These are phyloP conservation scores for Exocentrus adspersus DNA, from an alignment of 2,888 invertebrate genomes.

Conservation along the genomic window DNA sequence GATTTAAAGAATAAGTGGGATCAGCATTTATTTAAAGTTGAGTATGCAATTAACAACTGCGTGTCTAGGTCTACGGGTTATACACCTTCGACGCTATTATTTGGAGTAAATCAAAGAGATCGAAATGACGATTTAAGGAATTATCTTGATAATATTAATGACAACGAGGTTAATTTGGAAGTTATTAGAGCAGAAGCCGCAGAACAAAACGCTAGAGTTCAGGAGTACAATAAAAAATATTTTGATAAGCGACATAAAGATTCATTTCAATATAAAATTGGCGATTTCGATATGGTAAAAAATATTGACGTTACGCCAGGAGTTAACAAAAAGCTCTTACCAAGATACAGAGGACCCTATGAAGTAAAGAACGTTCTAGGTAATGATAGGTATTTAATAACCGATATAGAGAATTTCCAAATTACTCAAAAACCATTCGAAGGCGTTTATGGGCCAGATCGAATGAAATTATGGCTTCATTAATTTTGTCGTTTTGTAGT, in stretches of 20 bases:
- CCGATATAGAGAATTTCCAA: too few relatives aligned
- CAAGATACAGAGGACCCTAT: too few relatives aligned
- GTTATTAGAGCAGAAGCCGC: conserved; percentile 4
- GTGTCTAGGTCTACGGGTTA: conserved; percentile 13
- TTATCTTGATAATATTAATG: conserved; percentile 1
- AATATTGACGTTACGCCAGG: too few relatives aligned
- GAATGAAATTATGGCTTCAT: too few relatives aligned
- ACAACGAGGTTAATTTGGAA: not conserved
- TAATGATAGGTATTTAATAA: too few relatives aligned
- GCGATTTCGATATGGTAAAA: too few relatives aligned
- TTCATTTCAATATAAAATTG: too few relatives aligned
- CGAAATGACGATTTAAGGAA: conserved; percentile 12
- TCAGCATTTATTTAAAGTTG: conserved; percentile 18
- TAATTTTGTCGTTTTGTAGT: too few relatives aligned
- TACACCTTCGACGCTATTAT: conserved; percentile 9
- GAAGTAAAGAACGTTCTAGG: too few relatives aligned
- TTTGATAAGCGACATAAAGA: conserved; percentile 22
- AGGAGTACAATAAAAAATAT: conserved; percentile 21
- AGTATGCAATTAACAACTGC: conserved; percentile 27
- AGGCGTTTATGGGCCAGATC: too few relatives aligned
- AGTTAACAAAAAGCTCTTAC: too few relatives aligned
- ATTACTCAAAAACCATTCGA: too few relatives aligned
- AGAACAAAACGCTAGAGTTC: conserved; percentile 5
- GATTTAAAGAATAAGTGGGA: conserved; percentile 28
- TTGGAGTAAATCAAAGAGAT: conserved; percentile 21